Conservation (phyloP, 92 coral and sea anemone genomes). For the Phenganax stokvisi region DNA sequence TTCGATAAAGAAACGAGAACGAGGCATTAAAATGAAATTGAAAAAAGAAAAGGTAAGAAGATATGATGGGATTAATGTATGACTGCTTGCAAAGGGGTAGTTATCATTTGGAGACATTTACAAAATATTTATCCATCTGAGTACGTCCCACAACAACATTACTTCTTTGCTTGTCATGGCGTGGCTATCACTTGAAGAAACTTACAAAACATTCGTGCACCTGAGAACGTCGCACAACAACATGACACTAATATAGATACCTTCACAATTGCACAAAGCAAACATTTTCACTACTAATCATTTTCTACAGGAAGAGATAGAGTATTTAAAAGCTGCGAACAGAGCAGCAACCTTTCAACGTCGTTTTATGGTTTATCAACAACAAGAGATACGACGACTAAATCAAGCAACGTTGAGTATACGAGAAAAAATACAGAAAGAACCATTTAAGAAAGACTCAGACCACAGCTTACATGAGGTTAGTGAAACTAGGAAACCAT, state of each 20-base stretch:
- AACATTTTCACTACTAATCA: not conserved
- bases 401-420: conserved; percentile 75
- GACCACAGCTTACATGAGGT: conserved; percentile 27
- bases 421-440: conserved; percentile 63
- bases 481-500: not conserved
- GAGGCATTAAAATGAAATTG: conserved; percentile 78
- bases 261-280: no score
- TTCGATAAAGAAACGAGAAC: conserved; percentile 76
- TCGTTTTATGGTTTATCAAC: conserved; percentile 76
- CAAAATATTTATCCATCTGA: no score
- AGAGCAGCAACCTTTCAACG: conserved; percentile 92
- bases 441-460: conserved; percentile 30
- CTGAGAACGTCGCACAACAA: no score
- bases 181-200: no score
- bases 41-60: conserved; percentile 82
- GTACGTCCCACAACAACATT: no score
- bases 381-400: conserved; percentile 82
- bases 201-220: no score
- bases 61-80: no score
- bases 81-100: no score
- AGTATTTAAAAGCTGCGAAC: conserved; percentile 86
- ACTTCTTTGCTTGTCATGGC: no score
- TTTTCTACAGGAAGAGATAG: conserved; percentile 81
- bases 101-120: no score
- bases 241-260: no score